A percentile compares a stretch with the other conserved stretches of the same genome.
phyloP scores from a whole-genome alignment of 2,113 vertebrate genomes.

The Tyrannus savana region DNA sequence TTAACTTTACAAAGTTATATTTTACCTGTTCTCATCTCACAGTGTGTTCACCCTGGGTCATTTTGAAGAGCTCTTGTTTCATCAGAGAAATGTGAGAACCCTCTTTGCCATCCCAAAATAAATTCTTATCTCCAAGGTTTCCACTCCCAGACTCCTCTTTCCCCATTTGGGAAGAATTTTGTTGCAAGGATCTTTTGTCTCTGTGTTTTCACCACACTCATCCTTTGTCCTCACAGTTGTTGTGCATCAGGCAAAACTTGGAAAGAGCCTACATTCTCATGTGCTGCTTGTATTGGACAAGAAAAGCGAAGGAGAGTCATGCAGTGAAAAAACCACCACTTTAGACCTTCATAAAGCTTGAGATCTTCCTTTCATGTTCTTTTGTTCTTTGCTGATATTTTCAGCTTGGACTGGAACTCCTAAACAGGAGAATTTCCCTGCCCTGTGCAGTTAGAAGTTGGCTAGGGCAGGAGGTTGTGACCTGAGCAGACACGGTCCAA shows the following conservation, averaged over 20 bases:
- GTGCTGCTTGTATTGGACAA: background rate
- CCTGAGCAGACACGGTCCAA: fast-evolving
- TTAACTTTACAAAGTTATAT: background rate
- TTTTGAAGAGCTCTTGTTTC: background rate
- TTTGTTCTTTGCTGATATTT: background rate
- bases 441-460: background rate
- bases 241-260: background rate
- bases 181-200: background rate
- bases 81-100: fast-evolving
- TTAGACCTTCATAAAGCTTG: background rate
- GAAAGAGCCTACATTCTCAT: background rate
- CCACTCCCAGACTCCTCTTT: background rate
- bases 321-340: background rate
- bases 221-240: background rate
- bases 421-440: background rate
- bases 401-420: background rate
- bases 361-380: background rate
- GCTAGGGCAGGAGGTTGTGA: background rate
- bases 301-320: background rate
- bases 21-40: background rate
- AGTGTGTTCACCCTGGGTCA: fast-evolving
- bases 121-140: background rate
- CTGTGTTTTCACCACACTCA: background rate
- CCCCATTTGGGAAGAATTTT: background rate
- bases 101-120: background rate